Base-by-base conservation (phyloP, 1,140 invertebrate species). In the Odontomachus brunneus region DNA sequence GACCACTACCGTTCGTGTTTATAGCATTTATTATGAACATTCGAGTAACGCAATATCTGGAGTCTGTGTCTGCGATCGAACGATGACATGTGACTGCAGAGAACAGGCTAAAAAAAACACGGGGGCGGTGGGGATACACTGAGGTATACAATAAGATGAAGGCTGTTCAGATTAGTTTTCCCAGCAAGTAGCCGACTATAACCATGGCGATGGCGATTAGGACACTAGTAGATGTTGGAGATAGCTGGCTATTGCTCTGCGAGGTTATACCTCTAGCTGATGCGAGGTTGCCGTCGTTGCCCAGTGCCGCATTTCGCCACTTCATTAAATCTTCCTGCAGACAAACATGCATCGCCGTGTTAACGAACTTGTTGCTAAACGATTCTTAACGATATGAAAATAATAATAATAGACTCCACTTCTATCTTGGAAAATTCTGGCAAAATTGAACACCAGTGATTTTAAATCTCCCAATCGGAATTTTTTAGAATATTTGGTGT, bases 161-260 rank as follows among this genome's bases (percentile, higher is more conserved):
- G 88, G 88, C 83, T 89, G 89, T 90, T 94, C 93, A 94, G 89
- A 94, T 92, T 66, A 94, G 74, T 92, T 94, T 94, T 75, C 93
- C 94, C 86, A 94, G 74, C 44, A 94, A 86, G 88, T 92, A 94
- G 81, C 93, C 94, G 26, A 94, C 65, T 89, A 94, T 85, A 69
- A 91, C 89, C 91, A 94, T 94, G 22, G 89, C 87, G 38, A 94
- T 74, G 57, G 92, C 91, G 62, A 94, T 90, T 11, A 93, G 78
- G 63, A 93, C 86, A 84, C 84, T 92, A 49, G 88, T 89, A 44
- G 92, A 81, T 59, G 89, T 76, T 38, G 63, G 87, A 71, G 87
- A 82, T 75, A 91, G 62, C 75, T 88, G 91, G 60, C 84, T 88
- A 91, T 63, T 92, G 84, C 63, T 93, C 55, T 75, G 89, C 24